Conservation (phyloP, 2,113 vertebrate species). For the Nesoenas mayeri region DNA sequence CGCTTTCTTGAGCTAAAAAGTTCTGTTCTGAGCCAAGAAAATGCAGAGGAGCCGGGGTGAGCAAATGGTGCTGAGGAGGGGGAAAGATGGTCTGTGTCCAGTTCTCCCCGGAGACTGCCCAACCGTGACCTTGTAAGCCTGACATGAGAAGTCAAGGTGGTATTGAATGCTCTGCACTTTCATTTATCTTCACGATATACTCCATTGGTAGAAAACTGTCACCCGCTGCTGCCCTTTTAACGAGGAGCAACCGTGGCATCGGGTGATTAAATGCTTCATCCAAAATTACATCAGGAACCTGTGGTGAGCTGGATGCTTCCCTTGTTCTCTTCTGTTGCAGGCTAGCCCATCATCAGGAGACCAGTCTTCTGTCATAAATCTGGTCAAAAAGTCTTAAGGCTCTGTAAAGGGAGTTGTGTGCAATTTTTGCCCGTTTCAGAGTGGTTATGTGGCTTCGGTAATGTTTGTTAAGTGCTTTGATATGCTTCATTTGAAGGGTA, state of each 20-base stretch:
- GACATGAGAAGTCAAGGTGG: neutral
- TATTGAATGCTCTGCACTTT: neutral
- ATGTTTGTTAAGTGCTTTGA: constrained; percentile 56
- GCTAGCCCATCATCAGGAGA: neutral
- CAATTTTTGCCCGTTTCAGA: neutral
- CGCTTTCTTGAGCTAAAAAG: neutral
- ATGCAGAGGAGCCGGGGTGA: neutral
- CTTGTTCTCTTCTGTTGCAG: neutral
- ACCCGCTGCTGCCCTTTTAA: neutral
- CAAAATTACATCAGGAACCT: neutral
- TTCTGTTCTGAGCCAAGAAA: neutral
- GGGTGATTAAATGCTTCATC: neutral
- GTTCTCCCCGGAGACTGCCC: neutral
- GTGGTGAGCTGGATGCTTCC: neutral
- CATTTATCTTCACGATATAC: neutral
- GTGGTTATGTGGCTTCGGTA: constrained; percentile 35
- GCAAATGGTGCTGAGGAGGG: neutral
- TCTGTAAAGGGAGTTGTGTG: neutral
- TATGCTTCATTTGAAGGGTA: constrained; percentile 13
- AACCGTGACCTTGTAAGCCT: neutral
- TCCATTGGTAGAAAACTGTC: neutral
- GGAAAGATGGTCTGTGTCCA: neutral
- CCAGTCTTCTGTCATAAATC: neutral
- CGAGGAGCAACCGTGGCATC: neutral
- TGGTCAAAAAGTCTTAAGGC: neutral